Evolutionary conservation across 1,140 invertebrate genomes (phyloP).

Genomic region (Sminthurides bifidus): DNA sequence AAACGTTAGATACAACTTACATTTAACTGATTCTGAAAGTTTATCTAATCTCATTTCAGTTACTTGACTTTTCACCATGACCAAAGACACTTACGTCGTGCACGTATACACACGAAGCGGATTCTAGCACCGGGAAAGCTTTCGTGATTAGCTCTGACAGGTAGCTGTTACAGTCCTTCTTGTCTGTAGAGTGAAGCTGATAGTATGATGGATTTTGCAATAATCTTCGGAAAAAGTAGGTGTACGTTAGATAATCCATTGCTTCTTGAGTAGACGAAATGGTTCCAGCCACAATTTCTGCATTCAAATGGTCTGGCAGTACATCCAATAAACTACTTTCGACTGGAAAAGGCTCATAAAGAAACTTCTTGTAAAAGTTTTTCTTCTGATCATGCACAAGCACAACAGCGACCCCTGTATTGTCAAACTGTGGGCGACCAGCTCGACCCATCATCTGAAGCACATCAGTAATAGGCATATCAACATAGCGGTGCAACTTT

Average conservation of each 20-base stretch:
- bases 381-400: conserved; percentile 97
- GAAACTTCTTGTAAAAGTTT: conserved; percentile 97
- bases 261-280: conserved; percentile 85
- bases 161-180: conserved; percentile 58
- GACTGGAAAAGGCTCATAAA: conserved; percentile 98
- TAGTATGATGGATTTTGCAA: conserved; percentile 92
- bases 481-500: conserved; percentile 89
- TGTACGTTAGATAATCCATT: conserved; percentile 95
- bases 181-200: conserved; percentile 62
- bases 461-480: conserved; percentile 98
- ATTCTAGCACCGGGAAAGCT: conserved; percentile 55
- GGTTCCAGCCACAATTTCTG: conserved; percentile 79
- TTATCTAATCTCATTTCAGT: background rate
- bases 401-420: conserved; percentile 88
- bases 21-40: background rate
- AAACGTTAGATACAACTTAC: conserved; percentile 29
- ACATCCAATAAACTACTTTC: conserved; percentile 88
- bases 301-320: conserved; percentile 92
- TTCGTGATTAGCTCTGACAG: conserved; percentile 64
- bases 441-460: conserved; percentile 99
- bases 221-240: conserved; percentile 89
- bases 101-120: conserved; percentile 61
- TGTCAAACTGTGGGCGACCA: conserved; percentile 91
- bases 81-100: conserved; percentile 39
- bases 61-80: background rate